These are phyloP conservation scores for Opisthograptis luteolata DNA, from an alignment of 2,888 invertebrate genomes.

Conservation along the genomic window DNA sequence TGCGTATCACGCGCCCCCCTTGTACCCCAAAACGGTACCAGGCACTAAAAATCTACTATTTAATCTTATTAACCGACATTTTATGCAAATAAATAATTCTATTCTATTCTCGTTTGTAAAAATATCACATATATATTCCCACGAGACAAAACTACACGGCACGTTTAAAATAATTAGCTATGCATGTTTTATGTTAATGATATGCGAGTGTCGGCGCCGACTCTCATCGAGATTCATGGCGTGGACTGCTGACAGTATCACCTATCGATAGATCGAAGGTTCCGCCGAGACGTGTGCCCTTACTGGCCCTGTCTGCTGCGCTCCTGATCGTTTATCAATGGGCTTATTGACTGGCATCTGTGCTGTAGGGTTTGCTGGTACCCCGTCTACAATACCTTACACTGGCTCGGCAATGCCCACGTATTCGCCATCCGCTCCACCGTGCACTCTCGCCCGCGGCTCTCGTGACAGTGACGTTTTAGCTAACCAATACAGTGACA, in stretches of 20 bases:
- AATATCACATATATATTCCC: conserved; percentile 17
- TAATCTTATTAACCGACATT: too few relatives aligned
- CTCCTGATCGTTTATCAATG: conserved; percentile 14
- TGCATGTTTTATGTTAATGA: conserved; percentile 56
- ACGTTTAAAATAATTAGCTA: conserved; percentile 65
- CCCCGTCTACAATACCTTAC: too few relatives aligned
- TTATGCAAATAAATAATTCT: too few relatives aligned
- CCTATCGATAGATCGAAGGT: conserved; percentile 36
- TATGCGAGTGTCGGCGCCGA: conserved; percentile 60
- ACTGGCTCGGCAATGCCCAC: too few relatives aligned
- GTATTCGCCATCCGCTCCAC: too few relatives aligned
- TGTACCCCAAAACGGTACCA: too few relatives aligned
- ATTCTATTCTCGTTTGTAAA: conserved; percentile 9
- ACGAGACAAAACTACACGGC: conserved; percentile 41
- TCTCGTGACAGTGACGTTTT: too few relatives aligned
- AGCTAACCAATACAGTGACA: too few relatives aligned
- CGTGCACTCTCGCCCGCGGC: too few relatives aligned
- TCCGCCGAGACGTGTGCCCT: conserved; percentile 35
- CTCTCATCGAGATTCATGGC: conserved; percentile 67
- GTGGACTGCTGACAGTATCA: conserved; percentile 38
- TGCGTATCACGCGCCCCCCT: too few relatives aligned
- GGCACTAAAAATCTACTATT: too few relatives aligned
- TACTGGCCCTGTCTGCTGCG: conserved; percentile 18
- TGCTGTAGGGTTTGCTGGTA: too few relatives aligned
- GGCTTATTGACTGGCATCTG: conserved; percentile 2